Evolutionary conservation across 2,797 vertebrate genomes (phyloP).

Genomic region (Pipistrellus pipistrellus): DNA sequence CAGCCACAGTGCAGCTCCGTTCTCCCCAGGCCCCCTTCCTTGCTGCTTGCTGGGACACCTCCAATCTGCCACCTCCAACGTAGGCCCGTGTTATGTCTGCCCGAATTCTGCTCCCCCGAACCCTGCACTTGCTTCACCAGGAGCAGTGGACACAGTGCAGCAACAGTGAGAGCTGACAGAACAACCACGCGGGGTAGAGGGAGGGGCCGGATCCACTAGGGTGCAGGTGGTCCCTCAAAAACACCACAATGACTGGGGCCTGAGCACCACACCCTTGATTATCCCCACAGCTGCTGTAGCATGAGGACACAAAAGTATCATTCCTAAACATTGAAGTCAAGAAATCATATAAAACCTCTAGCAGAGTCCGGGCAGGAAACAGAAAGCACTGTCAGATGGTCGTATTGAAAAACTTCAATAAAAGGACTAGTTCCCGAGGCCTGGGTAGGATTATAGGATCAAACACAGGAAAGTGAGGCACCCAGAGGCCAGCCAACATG

Average conservation of each 20-base stretch:
- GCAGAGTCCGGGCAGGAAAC: neutral
- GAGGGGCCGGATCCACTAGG: fast-evolving
- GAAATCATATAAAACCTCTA: neutral
- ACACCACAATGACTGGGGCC: neutral
- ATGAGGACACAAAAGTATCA: neutral
- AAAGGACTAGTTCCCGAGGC: neutral
- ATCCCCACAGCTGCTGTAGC: neutral
- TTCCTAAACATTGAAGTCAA: neutral
- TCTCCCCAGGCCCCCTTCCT: neutral
- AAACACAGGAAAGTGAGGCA: neutral
- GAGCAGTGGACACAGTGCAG: neutral
- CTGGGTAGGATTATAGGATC: neutral
- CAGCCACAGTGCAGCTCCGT: neutral
- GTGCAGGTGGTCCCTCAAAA: neutral
- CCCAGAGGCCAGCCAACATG: neutral
- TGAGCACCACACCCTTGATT: neutral
- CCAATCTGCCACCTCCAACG: neutral
- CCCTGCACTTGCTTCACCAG: neutral
- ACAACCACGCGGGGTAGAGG: neutral
- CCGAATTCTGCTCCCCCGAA: neutral
- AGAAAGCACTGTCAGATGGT: neutral
- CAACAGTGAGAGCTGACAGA: neutral
- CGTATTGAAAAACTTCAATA: neutral
- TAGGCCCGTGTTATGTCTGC: neutral
- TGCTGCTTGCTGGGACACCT: neutral